These are phyloP conservation scores for Rhamphomyia laevipes DNA, from an alignment of 2,888 invertebrate genomes.

Conservation along the genomic window DNA sequence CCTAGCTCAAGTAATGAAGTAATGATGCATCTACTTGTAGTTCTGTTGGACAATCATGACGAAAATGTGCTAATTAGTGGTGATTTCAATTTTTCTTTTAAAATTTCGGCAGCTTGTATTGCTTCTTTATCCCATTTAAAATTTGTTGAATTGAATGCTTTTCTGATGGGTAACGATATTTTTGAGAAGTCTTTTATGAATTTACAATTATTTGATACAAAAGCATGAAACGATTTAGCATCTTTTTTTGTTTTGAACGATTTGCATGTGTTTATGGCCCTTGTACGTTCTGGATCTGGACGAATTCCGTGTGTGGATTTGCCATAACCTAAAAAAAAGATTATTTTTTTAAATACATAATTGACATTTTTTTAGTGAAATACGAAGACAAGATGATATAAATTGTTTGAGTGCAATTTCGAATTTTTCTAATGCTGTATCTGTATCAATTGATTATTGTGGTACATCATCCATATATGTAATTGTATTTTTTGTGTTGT, in stretches of 20 bases:
- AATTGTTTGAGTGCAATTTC: not conserved
- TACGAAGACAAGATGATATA: too few species aligned
- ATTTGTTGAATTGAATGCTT: not conserved
- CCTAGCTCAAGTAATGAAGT: conserved; percentile 2
- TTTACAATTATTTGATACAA: too few species aligned
- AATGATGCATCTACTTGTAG: not conserved
- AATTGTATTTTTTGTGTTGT: not conserved
- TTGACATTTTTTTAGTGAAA: too few species aligned
- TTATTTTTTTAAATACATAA: too few species aligned
- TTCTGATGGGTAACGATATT: conserved; percentile 1
- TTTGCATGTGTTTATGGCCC: too few species aligned
- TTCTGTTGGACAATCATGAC: not conserved
- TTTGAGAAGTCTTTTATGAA: too few species aligned
- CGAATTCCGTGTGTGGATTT: too few species aligned
- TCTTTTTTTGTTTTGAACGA: too few species aligned
- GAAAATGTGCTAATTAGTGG: not conserved
- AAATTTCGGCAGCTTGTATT: not conserved
- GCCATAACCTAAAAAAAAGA: too few species aligned
- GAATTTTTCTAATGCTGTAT: not conserved
- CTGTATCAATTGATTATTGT: not conserved
- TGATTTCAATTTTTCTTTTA: too few species aligned
- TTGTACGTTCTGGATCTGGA: too few species aligned
- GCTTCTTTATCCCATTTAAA: conserved; percentile 2
- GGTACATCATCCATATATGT: not conserved
- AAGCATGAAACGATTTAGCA: too few species aligned